Evolutionary conservation across 2,113 vertebrate species (phyloP), one percentile per base, ranked within the genome.

Genomic region (Helogale parvula): DNA sequence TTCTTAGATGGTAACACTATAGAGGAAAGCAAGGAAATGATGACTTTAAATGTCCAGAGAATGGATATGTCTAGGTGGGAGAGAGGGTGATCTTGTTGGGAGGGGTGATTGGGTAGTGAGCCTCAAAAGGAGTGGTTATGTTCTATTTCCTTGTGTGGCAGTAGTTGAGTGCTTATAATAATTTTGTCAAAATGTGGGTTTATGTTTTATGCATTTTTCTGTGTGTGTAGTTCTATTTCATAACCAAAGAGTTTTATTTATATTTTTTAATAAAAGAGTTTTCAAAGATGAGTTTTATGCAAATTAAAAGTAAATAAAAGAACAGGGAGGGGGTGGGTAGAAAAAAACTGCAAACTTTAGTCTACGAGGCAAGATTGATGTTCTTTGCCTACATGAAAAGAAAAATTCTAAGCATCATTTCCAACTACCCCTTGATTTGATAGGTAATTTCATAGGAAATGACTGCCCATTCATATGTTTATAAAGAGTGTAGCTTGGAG

Each of bases 401-500:
- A 47, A 86, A 88, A 81, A n/a, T 52, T 23, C n/a, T 90, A 86
- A 93, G 54, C 81, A 97, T 63, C 92, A 65, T 94, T 95, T 97
- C 76, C 41, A 86, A 96, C 57, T 74, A 65, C 41, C 31, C 19
- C 33, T 82, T 77, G 68, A 94, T 89, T 88, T 76, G 25, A 54
- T 76, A 94, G 83, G 86, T 45, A 90, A 98, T 97, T 97, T 97
- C 57, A 84, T 80, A 83, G 90, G 74, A 97, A 95, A 94, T 93
- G 33, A 92, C 77, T 94, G 72, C 83, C 65, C 31, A 80, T 97
- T 97, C 85, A 31, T 95, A 80, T 65, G n/a, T 96, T 96, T 89
- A 71, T 92, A 81, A 96, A 97, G 88, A 5, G 72, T n/a, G 90
- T 71, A 74, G 76, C 86, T 93, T 81, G 66, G 66, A 88, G 69